Evolutionary conservation across 2,888 invertebrate species (phyloP), one percentile per base, ranked within the genome.

Genomic region (Latheticus oryzae): DNA sequence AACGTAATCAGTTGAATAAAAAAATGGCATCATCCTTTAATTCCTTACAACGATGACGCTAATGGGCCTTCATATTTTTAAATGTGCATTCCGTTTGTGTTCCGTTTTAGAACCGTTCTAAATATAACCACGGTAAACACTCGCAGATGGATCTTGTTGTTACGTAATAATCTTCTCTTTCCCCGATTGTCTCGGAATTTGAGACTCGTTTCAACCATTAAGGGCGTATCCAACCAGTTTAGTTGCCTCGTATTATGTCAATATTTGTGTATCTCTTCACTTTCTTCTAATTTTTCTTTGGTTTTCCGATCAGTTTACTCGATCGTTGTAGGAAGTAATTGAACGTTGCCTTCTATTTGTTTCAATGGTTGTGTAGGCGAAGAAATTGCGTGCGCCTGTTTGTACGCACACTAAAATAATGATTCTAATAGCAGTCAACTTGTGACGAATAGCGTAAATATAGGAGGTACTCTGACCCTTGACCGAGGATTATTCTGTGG

Each of bases 51-150:
- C 35, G 50, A 42, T 42, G 56, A 48, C 56, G 43, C 38, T 50
- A 56, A 56, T 42, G 38, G 45, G 24, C 42, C 47, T 47, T 47
- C 35, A 28, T 56, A 56, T 56, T 50, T 56, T 56, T 56, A 50
- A 48, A 56, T 56, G 33, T 55, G 56, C 56, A 56, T 56, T 56
- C 56, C 50, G 42, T 40, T 40, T 24, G 50, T 37, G 50, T 37
- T 50, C 42, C 48, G 56, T 42, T 52, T 51, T 40, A 51, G 51
- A 47, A 23, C 9, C 30, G 38, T 8, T 51, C 38, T 38, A 38
- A 51, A 51, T 51, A 16, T 38, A 38, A 30, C 13, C 28, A 1
- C 32, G 51, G 51, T 47, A 47, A 47, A 47, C 47, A 47, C 23
- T 33, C 23, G 47, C 47, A 47, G 47, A 47, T 33, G 47, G 23